Percentiles rank a stretch among this genome's conserved stretches.
Conservation (phyloP, 2,888 invertebrate genomes). For the Dioctria rufipes region DNA sequence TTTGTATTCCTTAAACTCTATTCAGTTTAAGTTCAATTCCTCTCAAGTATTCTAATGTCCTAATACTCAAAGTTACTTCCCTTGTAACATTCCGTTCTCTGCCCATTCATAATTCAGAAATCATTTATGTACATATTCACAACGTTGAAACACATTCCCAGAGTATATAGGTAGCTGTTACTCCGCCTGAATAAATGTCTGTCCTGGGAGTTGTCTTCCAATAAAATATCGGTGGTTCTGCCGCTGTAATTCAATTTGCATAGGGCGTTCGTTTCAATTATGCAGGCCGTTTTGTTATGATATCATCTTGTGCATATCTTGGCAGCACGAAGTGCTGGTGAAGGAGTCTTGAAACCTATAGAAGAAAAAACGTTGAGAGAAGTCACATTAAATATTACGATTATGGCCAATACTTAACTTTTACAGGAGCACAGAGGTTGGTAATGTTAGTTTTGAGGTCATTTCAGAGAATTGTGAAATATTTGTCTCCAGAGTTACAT, state of each 20-base stretch:
- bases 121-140: conserved; percentile 51
- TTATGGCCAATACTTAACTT: conserved; percentile 47
- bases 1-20: too few species aligned
- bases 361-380: conserved; percentile 12
- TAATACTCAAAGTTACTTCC: too few species aligned
- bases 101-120: conserved; percentile 50
- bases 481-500: background rate
- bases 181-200: conserved; percentile 53
- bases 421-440: conserved; percentile 13
- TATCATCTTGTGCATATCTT: conserved; percentile 32
- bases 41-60: background rate
- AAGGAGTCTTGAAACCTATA: conserved; percentile 2
- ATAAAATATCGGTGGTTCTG: conserved; percentile 55
- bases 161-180: conserved; percentile 29
- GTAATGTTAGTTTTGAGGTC: conserved; percentile 27
- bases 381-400: conserved; percentile 47
- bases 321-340: background rate
- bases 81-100: background rate
- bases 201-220: conserved; percentile 54
- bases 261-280: conserved; percentile 57
- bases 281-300: conserved; percentile 52
- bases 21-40: too few species aligned
- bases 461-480: conserved; percentile 31
- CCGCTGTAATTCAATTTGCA: conserved; percentile 57
- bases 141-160: conserved; percentile 38